Base-by-base conservation (phyloP, 2,113 vertebrate species). In the Nematolebias whitei region DNA sequence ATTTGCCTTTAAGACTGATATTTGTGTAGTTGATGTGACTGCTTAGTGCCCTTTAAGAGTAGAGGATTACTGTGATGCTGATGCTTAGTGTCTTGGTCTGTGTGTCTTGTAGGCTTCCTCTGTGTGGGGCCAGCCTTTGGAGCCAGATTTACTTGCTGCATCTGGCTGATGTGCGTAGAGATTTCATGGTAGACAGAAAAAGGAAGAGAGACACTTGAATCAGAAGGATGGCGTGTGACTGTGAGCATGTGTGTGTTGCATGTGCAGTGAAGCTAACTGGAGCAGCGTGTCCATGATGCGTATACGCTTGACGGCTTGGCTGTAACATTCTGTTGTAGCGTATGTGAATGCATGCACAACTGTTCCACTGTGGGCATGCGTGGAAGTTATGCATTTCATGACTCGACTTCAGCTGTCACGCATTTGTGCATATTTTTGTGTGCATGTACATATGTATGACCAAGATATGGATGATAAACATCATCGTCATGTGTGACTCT, bases 191-290 rank as follows among this genome's bases (percentile, higher is more conserved):
- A 63, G 71, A 79, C 22, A 48, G 54, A 54, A 23, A 79, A n/a
- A 57, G 19, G 63, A 67, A 48, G 32, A 49, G 40, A 50, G 59
- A 63, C 6, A 59, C 1, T 2, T 48, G 20, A 44, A 47, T 60
- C 54, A 47, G 66, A 54, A 58, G 18, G 55, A 63, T 26, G 19
- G 53, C 53, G 60, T 67, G 64, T 38, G 39, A 12, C 38, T 57
- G 58, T 45, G 41, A 47, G 62, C 19, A 40, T 63, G 59, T 52
- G 45, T 63, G 71, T 38, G 51, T 19, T 68, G 47, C 40, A 68
- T 87, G 80, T 78, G 79, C 80, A 85, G 61, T n/a, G 64, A 68
- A 82, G 88, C 79, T 85, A 90, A 90, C 83, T 86, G 74, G 87
- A 88, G 85, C 86, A 87, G 79, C 68, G 75, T 68, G 74, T 87